Base-by-base conservation (phyloP, 2,797 vertebrate genomes). In the Chelidonichthys spinosus region DNA sequence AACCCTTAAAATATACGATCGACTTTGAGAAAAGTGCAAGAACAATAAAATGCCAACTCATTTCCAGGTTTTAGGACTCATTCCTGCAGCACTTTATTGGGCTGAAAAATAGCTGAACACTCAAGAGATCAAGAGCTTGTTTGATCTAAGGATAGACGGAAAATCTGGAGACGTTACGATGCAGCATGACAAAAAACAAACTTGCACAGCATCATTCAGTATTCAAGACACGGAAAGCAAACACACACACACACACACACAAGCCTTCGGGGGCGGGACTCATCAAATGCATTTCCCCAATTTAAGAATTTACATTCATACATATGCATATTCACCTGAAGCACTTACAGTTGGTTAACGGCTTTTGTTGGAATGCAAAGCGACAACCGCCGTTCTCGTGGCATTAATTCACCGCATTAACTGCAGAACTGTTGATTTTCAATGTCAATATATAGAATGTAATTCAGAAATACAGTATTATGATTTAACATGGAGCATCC, bases 81-180 rank as follows among this genome's bases (percentile, higher is more conserved):
- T 35, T 54, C 25, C 32, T 14, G 11, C 52, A 54, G 32, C 13
- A 54, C 7, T 14, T 3, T 54, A 65, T 76, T 2, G 40, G 11
- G 56, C 55, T 58, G 63, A 76, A 79, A 82, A 90, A 74, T 32
- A 79, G 37, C 58, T 39, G 68, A 85, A 74, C 58, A 56, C 63
- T 25, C 72, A 42, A 2, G 52, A 78, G 79, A 88, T 80, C 66
- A 90, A 84, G 72, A 85, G 78, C 37, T 33, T n/a, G 58, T 89
- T 91, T 90, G 85, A 87, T 88, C 85, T 87, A 89, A 90, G 82
- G 86, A 76, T 87, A 85, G 82, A 76, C 6, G 0, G 43, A 70
- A 25, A 79, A 78, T 86, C 55, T 82, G 54, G 76, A 76, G 65
- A 84, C 74, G 71, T 78, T 79, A 67, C 65, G 76, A 59, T 33